Conservation (phyloP, 1,140 invertebrate genomes). For the Trichonephila clavata region DNA sequence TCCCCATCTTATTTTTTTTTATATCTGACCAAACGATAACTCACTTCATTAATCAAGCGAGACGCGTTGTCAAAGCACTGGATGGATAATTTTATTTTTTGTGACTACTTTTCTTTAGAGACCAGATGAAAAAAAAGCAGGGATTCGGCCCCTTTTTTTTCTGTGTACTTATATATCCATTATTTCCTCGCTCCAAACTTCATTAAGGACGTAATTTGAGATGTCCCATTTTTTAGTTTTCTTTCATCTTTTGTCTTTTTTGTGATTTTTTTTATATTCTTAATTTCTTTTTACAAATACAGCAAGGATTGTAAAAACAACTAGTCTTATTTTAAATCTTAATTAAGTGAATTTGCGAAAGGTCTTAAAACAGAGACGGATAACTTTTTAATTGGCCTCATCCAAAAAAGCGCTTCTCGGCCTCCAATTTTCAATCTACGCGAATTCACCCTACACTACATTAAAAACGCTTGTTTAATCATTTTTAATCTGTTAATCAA, state of each 20-base stretch:
- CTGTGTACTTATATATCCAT: constrained; percentile 63
- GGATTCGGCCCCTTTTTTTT: constrained; percentile 1
- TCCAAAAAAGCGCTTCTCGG: not conserved
- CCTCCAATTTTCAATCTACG: not conserved
- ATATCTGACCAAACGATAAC: constrained; percentile 65
- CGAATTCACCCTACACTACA: not conserved
- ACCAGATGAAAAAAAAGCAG: not conserved
- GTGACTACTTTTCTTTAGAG: constrained; percentile 40
- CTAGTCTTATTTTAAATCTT: constrained; percentile 63
- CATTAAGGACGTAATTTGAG: constrained; percentile 70
- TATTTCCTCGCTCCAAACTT: constrained; percentile 61
- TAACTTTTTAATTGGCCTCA: constrained; percentile 51
- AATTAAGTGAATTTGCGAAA: constrained; percentile 62
- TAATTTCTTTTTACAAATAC: constrained; percentile 47
- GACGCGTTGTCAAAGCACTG: constrained; percentile 61
- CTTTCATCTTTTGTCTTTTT: constrained; percentile 48
- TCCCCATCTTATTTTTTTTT: constrained; percentile 37
- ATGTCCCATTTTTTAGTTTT: constrained; percentile 29
- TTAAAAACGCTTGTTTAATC: not conserved
- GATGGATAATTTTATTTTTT: constrained; percentile 57
- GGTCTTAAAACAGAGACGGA: constrained; percentile 28
- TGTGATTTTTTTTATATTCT: not conserved
- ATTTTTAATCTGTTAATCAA: not conserved
- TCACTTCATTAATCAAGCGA: constrained; percentile 61
- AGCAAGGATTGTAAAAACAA: constrained; percentile 46